Evolutionary conservation across 2,113 vertebrate species (phyloP).

Genomic region (Tupaia chinensis): DNA sequence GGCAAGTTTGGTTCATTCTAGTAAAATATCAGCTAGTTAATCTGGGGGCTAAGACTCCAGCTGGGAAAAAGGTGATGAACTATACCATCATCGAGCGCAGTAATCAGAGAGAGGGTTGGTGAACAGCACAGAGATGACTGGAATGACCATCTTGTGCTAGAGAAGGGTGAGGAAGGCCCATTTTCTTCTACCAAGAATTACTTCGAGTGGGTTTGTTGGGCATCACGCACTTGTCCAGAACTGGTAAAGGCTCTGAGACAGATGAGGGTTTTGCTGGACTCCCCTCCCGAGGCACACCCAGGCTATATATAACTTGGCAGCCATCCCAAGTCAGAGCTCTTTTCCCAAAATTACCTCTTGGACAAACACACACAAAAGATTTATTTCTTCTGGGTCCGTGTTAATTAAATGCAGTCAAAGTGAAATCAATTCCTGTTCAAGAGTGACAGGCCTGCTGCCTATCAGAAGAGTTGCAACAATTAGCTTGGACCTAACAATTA

Average conservation of each 20-base stretch:
- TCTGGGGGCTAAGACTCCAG: conserved; percentile 29
- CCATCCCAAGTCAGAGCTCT: background rate
- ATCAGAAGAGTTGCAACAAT: background rate
- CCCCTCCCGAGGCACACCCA: background rate
- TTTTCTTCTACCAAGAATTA: conserved; percentile 21
- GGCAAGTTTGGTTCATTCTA: conserved; percentile 7
- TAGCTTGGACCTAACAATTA: background rate
- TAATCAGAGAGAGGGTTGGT: background rate
- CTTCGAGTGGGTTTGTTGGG: background rate
- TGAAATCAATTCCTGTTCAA: conserved; percentile 53
- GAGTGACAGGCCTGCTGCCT: background rate
- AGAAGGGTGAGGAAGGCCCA: background rate
- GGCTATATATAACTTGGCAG: background rate
- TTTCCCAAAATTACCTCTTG: conserved; percentile 41
- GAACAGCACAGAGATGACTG: background rate
- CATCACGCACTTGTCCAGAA: background rate
- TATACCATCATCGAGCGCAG: background rate
- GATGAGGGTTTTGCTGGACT: background rate
- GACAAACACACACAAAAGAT: conserved; percentile 42
- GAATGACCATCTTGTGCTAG: background rate
- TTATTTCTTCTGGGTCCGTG: conserved; percentile 60
- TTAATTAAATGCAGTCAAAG: conserved; percentile 66
- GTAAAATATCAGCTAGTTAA: conserved; percentile 47
- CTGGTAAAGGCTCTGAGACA: background rate
- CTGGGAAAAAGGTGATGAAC: background rate